Evolutionary conservation across 2,888 invertebrate genomes (phyloP).

Genomic region (Caradrina kadenii): DNA sequence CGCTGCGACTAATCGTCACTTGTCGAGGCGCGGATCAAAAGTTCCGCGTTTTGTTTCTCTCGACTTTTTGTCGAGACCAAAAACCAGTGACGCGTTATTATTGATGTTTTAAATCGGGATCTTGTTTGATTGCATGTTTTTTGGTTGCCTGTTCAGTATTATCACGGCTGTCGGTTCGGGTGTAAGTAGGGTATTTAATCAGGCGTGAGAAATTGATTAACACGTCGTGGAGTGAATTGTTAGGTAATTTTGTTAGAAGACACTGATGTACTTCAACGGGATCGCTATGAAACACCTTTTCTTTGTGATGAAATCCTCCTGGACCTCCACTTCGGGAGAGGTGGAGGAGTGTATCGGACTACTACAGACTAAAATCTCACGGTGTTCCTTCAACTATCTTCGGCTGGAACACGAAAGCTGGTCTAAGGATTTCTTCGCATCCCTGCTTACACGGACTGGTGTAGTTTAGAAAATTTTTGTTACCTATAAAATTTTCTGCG

Average conservation of each 20-base stretch:
- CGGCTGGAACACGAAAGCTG: too few species aligned
- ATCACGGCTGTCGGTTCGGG: constrained; percentile 51
- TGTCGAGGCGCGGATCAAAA: constrained; percentile 74
- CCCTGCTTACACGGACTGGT: too few species aligned
- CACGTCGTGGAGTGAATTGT: constrained; percentile 13
- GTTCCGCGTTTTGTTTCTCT: constrained; percentile 67
- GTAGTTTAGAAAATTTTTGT: too few species aligned
- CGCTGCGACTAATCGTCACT: constrained; percentile 83
- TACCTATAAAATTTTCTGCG: too few species aligned
- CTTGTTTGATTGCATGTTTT: constrained; percentile 64
- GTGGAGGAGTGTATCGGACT: too few species aligned
- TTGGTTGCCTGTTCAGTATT: constrained; percentile 48
- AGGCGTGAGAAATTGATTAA: constrained; percentile 33
- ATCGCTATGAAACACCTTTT: too few species aligned
- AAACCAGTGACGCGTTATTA: constrained; percentile 72
- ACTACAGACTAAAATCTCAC: too few species aligned
- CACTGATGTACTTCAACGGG: not conserved
- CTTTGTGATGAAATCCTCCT: too few species aligned
- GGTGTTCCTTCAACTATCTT: too few species aligned
- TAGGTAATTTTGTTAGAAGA: not conserved
- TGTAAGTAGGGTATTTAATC: constrained; percentile 35
- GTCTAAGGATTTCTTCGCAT: too few species aligned
- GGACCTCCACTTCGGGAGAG: too few species aligned
- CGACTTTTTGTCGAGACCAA: constrained; percentile 64
- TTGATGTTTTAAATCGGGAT: constrained; percentile 72